A percentile compares a stretch with the other conserved stretches of the same genome.
Conservation (phyloP, 2,797 vertebrate species). For the Parauchenoglanis punctatus region DNA sequence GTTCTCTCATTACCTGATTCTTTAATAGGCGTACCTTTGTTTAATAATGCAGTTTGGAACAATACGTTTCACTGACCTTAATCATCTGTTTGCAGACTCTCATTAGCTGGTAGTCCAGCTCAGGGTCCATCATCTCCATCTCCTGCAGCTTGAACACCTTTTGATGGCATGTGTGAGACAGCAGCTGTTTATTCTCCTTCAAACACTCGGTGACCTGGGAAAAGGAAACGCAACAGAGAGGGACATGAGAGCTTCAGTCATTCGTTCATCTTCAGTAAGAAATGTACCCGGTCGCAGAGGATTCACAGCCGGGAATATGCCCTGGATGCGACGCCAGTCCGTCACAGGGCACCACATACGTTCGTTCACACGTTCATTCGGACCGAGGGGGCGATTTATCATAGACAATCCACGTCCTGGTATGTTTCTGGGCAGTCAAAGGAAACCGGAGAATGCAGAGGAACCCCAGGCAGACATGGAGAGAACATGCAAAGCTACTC, state of each 20-base stretch:
- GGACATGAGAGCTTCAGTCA: not conserved
- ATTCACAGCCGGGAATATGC: not conserved
- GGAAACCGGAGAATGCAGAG: too few species aligned
- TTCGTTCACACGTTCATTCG: not conserved
- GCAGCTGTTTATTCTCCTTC: constrained; percentile 90
- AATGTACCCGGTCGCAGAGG: too few species aligned
- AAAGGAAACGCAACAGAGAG: not conserved
- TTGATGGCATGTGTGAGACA: constrained; percentile 87
- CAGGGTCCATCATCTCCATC: constrained; percentile 95
- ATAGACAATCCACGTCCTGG: too few species aligned
- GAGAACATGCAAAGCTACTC: too few species aligned
- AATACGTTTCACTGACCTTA: constrained; percentile 75
- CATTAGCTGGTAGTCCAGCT: constrained; percentile 96
- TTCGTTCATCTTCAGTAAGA: not conserved
- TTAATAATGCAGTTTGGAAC: not conserved
- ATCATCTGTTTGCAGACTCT: constrained; percentile 98
- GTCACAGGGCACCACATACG: not conserved
- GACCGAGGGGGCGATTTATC: not conserved
- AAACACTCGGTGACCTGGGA: constrained; percentile 92
- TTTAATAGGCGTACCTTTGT: not conserved
- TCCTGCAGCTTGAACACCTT: constrained; percentile 96
- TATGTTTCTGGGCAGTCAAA: not conserved
- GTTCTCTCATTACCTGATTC: not conserved
- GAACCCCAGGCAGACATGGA: too few species aligned
- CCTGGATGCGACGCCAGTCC: not conserved